These are phyloP conservation scores for Meloidogyne chitwoodi DNA, from an alignment of 1,140 invertebrate genomes.

Conservation along the genomic window DNA sequence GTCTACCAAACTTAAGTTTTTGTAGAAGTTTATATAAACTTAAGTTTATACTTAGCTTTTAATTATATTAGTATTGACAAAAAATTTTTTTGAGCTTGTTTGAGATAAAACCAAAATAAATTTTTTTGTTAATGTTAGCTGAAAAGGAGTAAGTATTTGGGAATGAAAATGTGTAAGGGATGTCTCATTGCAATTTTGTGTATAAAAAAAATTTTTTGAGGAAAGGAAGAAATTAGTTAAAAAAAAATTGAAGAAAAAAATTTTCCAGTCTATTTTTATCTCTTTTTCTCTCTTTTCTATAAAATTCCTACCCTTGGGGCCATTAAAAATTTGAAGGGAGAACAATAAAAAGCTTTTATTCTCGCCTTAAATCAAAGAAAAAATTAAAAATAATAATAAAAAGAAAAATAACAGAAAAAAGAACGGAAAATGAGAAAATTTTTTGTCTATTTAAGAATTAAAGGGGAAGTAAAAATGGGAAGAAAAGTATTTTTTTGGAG, in stretches of 20 bases:
- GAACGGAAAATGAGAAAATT: not conserved
- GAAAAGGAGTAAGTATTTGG: not conserved
- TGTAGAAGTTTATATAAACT: too few species aligned
- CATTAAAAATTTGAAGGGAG: not conserved
- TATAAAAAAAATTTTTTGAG: not conserved
- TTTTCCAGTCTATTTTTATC: not conserved
- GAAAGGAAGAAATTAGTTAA: not conserved
- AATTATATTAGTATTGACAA: not conserved
- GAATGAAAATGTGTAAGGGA: not conserved
- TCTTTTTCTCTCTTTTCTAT: not conserved
- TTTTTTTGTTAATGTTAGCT: not conserved
- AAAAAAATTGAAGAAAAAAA: not conserved
- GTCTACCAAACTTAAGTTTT: too few species aligned
- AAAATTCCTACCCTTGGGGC: not conserved
- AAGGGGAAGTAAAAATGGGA: not conserved
- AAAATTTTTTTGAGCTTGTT: not conserved
- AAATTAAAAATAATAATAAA: not conserved
- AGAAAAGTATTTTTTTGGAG: not conserved
- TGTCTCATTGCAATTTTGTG: not conserved
- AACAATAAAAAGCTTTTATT: not conserved
- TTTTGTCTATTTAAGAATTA: not conserved
- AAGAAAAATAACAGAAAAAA: not conserved
- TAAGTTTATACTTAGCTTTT: too few species aligned
- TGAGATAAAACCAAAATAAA: not conserved
- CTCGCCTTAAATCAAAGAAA: not conserved